Evolutionary conservation across 37 sponge, comb jelly and placozoan genomes (phyloP).

Genomic region (Spongilla lacustris): DNA sequence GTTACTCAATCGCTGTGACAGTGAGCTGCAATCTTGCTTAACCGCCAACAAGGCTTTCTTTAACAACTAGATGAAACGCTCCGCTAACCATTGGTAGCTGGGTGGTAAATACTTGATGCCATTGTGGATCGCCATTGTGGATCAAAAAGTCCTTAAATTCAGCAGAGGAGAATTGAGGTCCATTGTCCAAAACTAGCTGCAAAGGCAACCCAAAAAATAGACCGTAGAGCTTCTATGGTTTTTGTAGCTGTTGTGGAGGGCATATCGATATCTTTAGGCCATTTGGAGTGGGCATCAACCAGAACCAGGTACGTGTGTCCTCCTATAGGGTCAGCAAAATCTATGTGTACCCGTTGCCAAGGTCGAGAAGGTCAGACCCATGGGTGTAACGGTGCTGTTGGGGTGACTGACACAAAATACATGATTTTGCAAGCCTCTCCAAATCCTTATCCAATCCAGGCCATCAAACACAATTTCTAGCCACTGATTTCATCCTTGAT

Average conservation of each 20-base stretch:
- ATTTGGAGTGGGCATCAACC: conserved; percentile 50
- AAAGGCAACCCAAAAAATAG: conserved; percentile 29
- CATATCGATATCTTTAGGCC: conserved; percentile 16
- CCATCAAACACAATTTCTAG: background rate
- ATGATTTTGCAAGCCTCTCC: background rate
- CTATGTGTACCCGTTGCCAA: conserved; percentile 13
- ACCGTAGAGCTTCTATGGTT: conserved; percentile 4
- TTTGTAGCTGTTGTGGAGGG: conserved; percentile 8
- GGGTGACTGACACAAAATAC: background rate
- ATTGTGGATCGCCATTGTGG: conserved; percentile 21
- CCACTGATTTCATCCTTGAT: too few relatives aligned
- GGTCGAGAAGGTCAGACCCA: conserved; percentile 15
- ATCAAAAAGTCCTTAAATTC: conserved; percentile 10
- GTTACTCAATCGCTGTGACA: background rate
- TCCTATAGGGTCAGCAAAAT: conserved; percentile 32
- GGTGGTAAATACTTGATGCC: conserved; percentile 26
- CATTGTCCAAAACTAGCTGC: conserved; percentile 29
- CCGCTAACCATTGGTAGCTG: conserved; percentile 9
- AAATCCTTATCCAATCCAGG: conserved; percentile 2
- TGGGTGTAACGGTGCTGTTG: background rate
- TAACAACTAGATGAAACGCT: conserved; percentile 14
- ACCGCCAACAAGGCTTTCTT: conserved; percentile 9
- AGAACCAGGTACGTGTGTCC: conserved; percentile 8
- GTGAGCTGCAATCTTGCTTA: background rate
- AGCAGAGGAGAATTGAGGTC: conserved; percentile 21